phyloP scores from a whole-genome alignment of 2,797 vertebrate genomes.

The Mallotus villosus region DNA sequence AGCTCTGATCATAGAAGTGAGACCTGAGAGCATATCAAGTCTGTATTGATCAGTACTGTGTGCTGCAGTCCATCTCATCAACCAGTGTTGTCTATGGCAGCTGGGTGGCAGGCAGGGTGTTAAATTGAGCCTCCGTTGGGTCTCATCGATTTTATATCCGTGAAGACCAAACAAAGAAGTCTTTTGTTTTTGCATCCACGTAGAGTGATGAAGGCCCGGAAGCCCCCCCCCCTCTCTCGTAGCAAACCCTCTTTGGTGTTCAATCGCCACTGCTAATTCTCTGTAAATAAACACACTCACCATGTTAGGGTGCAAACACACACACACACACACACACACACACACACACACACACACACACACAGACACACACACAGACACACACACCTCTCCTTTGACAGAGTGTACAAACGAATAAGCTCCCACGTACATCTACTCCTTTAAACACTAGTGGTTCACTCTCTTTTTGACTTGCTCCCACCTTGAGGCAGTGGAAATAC shows the following conservation, averaged over 20 bases:
- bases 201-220: not conserved
- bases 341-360: slow-evolving; percentile 11
- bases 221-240: not conserved
- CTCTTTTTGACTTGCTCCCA: slow-evolving; percentile 37
- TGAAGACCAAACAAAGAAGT: not conserved
- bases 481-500: slow-evolving; percentile 18
- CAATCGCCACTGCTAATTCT: not conserved
- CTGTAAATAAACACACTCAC: not conserved
- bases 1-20: not conserved
- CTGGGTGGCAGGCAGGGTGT: slow-evolving; percentile 4
- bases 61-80: not conserved
- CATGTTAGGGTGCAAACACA: not conserved
- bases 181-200: not conserved
- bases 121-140: slow-evolving; percentile 9
- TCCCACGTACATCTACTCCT: too few relatives aligned
- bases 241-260: not conserved
- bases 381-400: too few relatives aligned
- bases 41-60: not conserved
- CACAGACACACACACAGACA: not conserved
- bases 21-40: not conserved
- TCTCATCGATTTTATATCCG: slow-evolving; percentile 17
- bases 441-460: not conserved
- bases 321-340: slow-evolving; percentile 13
- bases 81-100: slow-evolving; percentile 6
- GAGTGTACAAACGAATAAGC: too few relatives aligned